Evolutionary conservation across 2,113 vertebrate species (phyloP), one percentile per base, ranked within the genome.

Genomic region (Hypocryptadius cinnamomeus): DNA sequence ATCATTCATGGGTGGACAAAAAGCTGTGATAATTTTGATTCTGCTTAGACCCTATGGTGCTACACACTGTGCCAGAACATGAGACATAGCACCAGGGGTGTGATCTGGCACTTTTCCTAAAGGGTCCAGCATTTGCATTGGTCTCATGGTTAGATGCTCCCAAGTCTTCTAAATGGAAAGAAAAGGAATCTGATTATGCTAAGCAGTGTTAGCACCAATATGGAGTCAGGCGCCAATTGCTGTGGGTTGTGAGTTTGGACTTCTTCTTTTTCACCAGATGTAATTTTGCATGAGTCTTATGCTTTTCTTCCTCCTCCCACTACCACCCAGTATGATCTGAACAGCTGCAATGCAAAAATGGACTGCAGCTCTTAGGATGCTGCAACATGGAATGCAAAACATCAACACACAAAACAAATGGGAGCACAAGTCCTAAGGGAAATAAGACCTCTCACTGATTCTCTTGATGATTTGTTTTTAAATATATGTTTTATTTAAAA

Each of bases 31-130:
- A 61, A 74, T 96, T 96, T 93, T 93, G 91, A 73, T 94, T 95
- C 79, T 88, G 71, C 90, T 95, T 92, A 92, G 96, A 96, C 95
- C 90, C 84, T 89, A 77, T 0, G 45, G 96, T 95, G 96, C 97
- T 98, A 98, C 97, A 98, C 97, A 97, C 95, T 97, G 97, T 98
- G 97, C 97, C 97, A 98, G 97, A 98, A 97, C 96, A 97, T 97
- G 88, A 97, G 95, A 97, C 97, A 98, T 98, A 98, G 98, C 98
- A 98, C 98, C 98, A 97, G 97, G 96, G 96, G 95, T 93, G 97
- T 97, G 97, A 96, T 97, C 98, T 97, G 97, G 96, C 98, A 98
- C 96, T 96, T 97, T 92, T 95, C 93, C 50, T 94, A 96, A 97
- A 97, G 96, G 97, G 96, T 97, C 92, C 93, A 97, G 96, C 90